Base-by-base conservation (phyloP, 35 echinoderm and acorn worm species). In the Hemicentrotus pulcherrimus region DNA sequence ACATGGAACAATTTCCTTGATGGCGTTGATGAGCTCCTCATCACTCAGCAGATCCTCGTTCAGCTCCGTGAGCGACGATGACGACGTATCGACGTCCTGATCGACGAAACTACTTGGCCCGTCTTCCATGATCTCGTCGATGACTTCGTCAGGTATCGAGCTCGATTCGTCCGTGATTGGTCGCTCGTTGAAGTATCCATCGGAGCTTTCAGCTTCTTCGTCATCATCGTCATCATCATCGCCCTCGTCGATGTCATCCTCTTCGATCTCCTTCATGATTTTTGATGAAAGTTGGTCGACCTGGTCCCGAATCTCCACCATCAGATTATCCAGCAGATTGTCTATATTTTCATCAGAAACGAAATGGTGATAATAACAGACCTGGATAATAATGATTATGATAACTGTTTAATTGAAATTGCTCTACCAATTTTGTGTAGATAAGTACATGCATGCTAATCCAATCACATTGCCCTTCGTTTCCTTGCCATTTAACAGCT, bases 1-100 rank as follows among this genome's bases (percentile, higher is more conserved):
- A 93, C 91, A 46, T 93, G 91, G 91, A 31, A 93, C 91, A 11
- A 93, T 93, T 47, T 93, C 91, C n/a, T 47, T 58, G 91, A 93
- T 93, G 48, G 48, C 91, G 48, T 93, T 93, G 16, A 93, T 93
- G 45, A 93, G 48, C 1, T 93, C 91, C 28, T 93, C 91, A 31
- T 93, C 48, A 33, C 32, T 93, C 14, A 93, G 50, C 46, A 31
- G n/a, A 18, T 93, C 91, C n/a, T 93, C 91, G 45, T 47, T 31
- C 31, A 90, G 6, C 32, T 47, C 46, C 32, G 19, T 47, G 12
- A 32, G 31, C 91, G 91, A 93, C 30, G 45, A 47, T 47, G 46
- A 58, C 8, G 45, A 7, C 2, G 32, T 47, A 14, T 93, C 91
- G 46, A 13, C 9, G n/a, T 58, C 91, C 46, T 93, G 45, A 10